Conservation (phyloP, 1,140 invertebrate species). For the Gonatopus flavifemur region DNA sequence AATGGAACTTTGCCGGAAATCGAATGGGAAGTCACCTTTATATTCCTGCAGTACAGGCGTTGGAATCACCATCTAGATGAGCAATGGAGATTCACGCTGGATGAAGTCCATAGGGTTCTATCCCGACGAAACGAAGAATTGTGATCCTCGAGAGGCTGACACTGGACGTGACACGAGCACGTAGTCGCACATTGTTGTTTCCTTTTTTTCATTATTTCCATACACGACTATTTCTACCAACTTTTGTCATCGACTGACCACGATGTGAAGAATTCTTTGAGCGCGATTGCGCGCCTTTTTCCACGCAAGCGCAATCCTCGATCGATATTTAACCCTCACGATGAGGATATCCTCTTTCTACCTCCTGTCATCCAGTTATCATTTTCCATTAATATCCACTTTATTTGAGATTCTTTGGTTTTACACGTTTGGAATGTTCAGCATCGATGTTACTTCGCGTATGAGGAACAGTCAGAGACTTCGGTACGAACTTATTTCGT, state of each 20-base stretch:
- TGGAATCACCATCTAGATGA: slow-evolving; percentile 52
- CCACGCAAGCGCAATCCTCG: slow-evolving; percentile 48
- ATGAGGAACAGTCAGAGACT: too few species aligned
- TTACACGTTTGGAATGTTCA: too few species aligned
- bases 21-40: slow-evolving; percentile 10
- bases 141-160: slow-evolving; percentile 10
- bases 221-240: too few species aligned
- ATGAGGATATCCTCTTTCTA: slow-evolving; percentile 1
- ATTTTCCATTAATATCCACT: too few species aligned
- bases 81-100: too few species aligned
- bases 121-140: slow-evolving; percentile 5
- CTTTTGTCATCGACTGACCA: slow-evolving; percentile 39
- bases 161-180: not conserved
- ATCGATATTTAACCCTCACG: slow-evolving; percentile 37
- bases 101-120: too few species aligned
- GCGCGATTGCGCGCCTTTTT: slow-evolving; percentile 37
- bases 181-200: too few species aligned
- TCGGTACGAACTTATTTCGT: too few species aligned
- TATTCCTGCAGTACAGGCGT: slow-evolving; percentile 38
- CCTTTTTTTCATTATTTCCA: too few species aligned
- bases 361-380: not conserved
- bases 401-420: too few species aligned
- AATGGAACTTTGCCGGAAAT: not conserved
- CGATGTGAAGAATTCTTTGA: slow-evolving; percentile 20
- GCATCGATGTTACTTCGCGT: too few species aligned